Evolutionary conservation across 2,888 invertebrate species (phyloP), one percentile per base, ranked within the genome.

Genomic region (Exocentrus adspersus): DNA sequence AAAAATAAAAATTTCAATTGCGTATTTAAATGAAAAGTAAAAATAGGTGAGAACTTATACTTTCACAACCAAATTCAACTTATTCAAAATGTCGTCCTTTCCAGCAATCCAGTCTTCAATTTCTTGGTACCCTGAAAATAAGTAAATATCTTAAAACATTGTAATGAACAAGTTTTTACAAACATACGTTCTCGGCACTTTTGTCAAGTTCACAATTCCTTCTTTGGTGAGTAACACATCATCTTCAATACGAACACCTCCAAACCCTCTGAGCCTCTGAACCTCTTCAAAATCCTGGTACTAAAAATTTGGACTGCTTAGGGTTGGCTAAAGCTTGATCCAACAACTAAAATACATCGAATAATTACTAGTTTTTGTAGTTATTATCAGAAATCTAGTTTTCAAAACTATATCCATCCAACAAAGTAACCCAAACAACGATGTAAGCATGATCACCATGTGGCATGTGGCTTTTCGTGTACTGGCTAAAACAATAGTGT

Each of bases 221-320:
- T 84, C 85, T 60, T 90, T 90, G 0, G 95, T 97, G 37, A 99
- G 89, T 0, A 93, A 86, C 5, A 99, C 92, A 80, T 98, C 94
- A 80, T 99, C 99, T 80, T 99, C 99, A 72, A 99, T 98, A 14
- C 99, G 88, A 0, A 98, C 95, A 16, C 99, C 99, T 17, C 99
- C 99, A 79, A 92, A 92, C 2, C 90, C 90, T 42, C 93, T 87
- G 82, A 93, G 97, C 59, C 89, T 85, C 48, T 91, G 86, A 69
- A 97, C n/a, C n/a, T n/a, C n/a, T n/a, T n/a, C n/a, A 84, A 53
- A 85, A 86, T 1, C 92, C 90, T 68, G 86, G 86, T 65, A 93
- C 90, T 69, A 99, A 86, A 83, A 93, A 98, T 72, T 88, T 86
- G 0, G 88, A 85, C 70, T 92, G 88, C 0, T 85, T 84, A 0